These are phyloP conservation scores for Neogale vison DNA, from an alignment of 2,113 vertebrate species.

Conservation along the genomic window DNA sequence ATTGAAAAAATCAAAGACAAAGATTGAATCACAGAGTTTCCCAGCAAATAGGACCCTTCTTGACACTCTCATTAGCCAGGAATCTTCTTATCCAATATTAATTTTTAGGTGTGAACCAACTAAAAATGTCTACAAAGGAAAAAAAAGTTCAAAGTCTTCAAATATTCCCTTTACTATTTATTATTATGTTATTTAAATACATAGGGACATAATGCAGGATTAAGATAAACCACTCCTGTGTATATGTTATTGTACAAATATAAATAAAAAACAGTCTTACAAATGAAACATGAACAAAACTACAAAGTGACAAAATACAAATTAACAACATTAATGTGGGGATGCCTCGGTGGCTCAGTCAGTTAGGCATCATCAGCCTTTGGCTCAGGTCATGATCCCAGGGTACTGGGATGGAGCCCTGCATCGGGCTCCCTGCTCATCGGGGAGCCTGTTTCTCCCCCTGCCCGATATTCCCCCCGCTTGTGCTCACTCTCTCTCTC, in stretches of 20 bases:
- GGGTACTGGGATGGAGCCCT: not conserved
- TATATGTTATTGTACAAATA: not conserved
- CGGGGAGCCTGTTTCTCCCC: not conserved
- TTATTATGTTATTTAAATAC: constrained; percentile 25
- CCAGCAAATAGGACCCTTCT: not conserved
- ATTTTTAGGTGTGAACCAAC: constrained; percentile 14
- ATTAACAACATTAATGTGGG: not conserved
- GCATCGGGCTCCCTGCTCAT: not conserved
- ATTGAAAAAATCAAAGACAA: constrained; percentile 40
- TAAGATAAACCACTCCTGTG: not conserved
- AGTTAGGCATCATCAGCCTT: not conserved
- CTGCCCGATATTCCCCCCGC: not conserved
- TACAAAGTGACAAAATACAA: constrained; percentile 7
- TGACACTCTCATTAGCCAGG: not conserved
- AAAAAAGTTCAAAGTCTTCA: not conserved
- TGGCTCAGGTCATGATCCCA: not conserved
- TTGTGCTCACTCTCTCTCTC: not conserved
- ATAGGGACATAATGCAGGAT: not conserved
- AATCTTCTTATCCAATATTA: not conserved
- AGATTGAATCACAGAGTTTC: not conserved
- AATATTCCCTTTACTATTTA: not conserved
- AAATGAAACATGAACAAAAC: constrained; percentile 36
- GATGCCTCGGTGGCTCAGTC: not conserved
- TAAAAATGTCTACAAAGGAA: not conserved
- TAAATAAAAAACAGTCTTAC: constrained; percentile 43